Conservation (phyloP, 2,113 vertebrate species). For the Marcusenius ussheri region DNA sequence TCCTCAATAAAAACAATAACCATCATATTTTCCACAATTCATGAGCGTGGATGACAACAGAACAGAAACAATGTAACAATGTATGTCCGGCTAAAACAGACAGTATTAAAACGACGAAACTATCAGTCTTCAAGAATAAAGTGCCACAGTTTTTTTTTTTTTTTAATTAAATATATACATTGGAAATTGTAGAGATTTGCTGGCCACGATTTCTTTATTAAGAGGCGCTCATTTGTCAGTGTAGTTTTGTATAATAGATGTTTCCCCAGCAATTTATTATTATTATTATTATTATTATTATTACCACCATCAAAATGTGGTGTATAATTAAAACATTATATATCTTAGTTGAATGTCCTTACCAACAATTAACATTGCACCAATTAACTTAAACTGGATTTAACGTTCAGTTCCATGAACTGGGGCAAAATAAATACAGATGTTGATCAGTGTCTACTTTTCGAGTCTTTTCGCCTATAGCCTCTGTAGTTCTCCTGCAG, state of each 20-base stretch:
- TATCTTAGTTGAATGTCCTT: constrained; percentile 34
- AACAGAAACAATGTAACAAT: constrained; percentile 20
- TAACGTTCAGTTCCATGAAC: constrained; percentile 29
- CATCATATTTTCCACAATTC: constrained; percentile 24
- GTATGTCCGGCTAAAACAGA: constrained; percentile 40
- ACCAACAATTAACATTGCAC: constrained; percentile 31
- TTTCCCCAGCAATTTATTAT: constrained; percentile 22
- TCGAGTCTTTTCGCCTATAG: constrained; percentile 24
- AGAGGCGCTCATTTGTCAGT: constrained; percentile 22
- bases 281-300: background rate
- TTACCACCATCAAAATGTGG: background rate
- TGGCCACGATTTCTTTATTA: constrained; percentile 29
- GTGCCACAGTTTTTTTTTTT: constrained; percentile 69
- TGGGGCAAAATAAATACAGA: background rate
- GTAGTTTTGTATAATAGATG: background rate
- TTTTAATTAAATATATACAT: constrained; percentile 46
- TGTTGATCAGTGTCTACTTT: constrained; percentile 23
- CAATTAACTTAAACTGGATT: constrained; percentile 33
- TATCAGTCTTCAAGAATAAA: constrained; percentile 59
- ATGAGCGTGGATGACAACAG: constrained; percentile 35
- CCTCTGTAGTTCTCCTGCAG: constrained; percentile 22
- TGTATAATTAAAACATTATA: background rate
- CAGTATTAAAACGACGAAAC: background rate
- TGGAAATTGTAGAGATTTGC: constrained; percentile 45
- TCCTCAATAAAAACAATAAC: constrained; percentile 31